phyloP scores from a whole-genome alignment of 2,888 invertebrate species.

The Abrostola tripartita region DNA sequence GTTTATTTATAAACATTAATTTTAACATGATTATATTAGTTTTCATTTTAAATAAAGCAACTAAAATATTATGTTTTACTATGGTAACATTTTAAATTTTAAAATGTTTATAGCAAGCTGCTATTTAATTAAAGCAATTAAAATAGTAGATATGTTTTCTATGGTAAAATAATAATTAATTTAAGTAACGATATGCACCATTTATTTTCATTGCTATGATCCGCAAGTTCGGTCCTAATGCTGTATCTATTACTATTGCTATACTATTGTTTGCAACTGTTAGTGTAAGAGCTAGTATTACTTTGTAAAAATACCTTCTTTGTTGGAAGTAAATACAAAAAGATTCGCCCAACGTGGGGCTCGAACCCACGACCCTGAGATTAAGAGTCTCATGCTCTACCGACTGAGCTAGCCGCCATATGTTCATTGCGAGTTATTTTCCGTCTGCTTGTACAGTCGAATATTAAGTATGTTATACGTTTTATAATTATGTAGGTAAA shows the following conservation, averaged over 20 bases:
- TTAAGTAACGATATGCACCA: too few species aligned
- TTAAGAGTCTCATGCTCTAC: constrained; percentile 88
- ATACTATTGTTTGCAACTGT: too few species aligned
- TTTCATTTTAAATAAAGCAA: too few species aligned
- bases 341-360: constrained; percentile 88
- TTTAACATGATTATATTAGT: not conserved
- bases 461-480: not conserved
- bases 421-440: not conserved
- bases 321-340: constrained; percentile 34
- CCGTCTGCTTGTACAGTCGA: not conserved
- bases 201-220: too few species aligned
- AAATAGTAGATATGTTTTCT: not conserved
- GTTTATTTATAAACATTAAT: not conserved
- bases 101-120: too few species aligned
- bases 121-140: too few species aligned
- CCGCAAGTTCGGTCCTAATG: too few species aligned
- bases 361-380: constrained; percentile 90
- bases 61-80: not conserved
- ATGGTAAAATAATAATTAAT: not conserved
- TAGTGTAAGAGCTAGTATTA: too few species aligned
- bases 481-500: not conserved
- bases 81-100: not conserved
- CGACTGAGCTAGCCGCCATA: constrained; percentile 81
- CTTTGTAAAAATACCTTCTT: too few species aligned
- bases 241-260: too few species aligned